These are phyloP conservation scores for Enteromius mattozi DNA, from an alignment of 2,797 vertebrate species.

Conservation along the genomic window DNA sequence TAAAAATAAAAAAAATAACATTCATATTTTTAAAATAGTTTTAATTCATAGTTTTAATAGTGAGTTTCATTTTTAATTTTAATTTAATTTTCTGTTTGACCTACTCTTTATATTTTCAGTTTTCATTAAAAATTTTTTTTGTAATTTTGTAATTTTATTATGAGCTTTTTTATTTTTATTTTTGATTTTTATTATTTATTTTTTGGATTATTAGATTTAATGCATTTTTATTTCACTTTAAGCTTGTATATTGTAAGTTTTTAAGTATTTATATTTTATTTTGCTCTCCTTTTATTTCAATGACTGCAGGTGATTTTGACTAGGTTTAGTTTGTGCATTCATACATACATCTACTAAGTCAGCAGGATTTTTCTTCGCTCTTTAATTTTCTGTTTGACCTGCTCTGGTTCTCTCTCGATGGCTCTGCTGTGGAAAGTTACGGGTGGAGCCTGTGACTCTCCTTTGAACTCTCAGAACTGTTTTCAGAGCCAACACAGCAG, in stretches of 20 bases:
- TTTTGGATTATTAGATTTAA: not conserved
- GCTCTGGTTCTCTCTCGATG: constrained; percentile 49
- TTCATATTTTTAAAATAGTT: no score
- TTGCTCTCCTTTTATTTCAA: not conserved
- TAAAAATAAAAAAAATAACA: no score
- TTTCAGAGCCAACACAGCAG: constrained; percentile 41
- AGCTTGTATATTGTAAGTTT: not conserved
- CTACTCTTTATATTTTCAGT: no score
- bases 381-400: constrained; percentile 48
- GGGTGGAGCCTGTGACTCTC: constrained; percentile 30
- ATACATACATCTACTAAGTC: not conserved
- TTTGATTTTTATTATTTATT: no score
- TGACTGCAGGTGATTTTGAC: not conserved
- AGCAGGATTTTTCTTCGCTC: constrained; percentile 54
- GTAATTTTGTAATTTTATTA: no score
- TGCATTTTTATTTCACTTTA: not conserved
- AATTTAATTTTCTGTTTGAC: no score
- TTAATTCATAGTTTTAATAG: no score
- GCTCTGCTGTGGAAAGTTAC: constrained; percentile 35
- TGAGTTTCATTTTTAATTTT: no score
- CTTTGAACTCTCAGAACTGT: constrained; percentile 39
- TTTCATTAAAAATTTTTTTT: no score
- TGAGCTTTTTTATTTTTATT: no score
- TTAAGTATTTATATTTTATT: not conserved
- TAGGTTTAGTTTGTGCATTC: not conserved